Evolutionary conservation across 1,140 invertebrate genomes (phyloP).

Genomic region (Thaumetopoea pityocampa): DNA sequence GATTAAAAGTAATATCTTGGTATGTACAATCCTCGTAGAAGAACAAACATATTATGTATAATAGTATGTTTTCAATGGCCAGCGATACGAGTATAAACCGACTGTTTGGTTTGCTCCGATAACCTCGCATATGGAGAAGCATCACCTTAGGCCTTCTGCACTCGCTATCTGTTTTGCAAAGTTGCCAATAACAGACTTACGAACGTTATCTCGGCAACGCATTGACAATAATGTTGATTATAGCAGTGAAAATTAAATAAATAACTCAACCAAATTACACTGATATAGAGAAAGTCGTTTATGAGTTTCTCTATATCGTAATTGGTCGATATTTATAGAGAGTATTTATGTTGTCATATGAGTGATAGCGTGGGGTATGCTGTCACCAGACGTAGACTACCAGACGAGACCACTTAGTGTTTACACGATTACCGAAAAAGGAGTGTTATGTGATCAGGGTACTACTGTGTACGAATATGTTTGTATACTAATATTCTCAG

Average conservation of each 20-base stretch:
- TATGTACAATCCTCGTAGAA: constrained; percentile 2
- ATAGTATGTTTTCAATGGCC: constrained; percentile 37
- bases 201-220: constrained; percentile 3
- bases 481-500: no score
- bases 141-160: constrained; percentile 39
- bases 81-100: constrained; percentile 39
- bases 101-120: constrained; percentile 43
- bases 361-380: no score
- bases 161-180: constrained; percentile 59
- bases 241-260: constrained; percentile 41
- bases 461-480: no score
- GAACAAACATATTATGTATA: constrained; percentile 33
- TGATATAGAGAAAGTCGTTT: constrained; percentile 11
- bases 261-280: constrained; percentile 24
- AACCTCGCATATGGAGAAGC: constrained; percentile 51
- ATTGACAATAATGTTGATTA: constrained; percentile 16
- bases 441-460: no score
- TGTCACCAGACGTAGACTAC: no score
- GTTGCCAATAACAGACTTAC: constrained; percentile 42
- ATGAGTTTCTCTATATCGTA: no score
- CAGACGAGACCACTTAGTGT: no score
- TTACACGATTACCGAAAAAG: no score
- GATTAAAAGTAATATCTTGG: no score
- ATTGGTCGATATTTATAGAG: no score
- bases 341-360: no score